A percentile compares a stretch with the other conserved stretches of the same genome.
Conservation (phyloP, 2,113 vertebrate species). For the Hyperopisus bebe region DNA sequence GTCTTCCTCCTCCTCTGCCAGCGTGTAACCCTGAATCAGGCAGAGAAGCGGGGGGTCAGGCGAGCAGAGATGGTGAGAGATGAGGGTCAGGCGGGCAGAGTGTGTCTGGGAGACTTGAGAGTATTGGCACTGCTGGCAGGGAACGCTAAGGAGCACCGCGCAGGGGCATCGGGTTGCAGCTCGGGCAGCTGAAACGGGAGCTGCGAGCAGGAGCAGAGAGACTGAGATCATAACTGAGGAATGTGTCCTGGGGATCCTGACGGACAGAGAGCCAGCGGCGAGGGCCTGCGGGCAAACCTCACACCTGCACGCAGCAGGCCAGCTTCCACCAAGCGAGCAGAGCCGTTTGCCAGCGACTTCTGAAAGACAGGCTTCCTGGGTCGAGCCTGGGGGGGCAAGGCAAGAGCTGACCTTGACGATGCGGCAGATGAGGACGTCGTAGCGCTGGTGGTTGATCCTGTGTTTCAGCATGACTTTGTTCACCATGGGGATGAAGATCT, state of each 20-base stretch:
- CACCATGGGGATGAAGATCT: conserved; percentile 98
- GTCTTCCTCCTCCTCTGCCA: conserved; percentile 95
- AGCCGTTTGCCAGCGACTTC: not conserved
- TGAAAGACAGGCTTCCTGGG: not conserved
- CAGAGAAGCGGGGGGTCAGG: not conserved
- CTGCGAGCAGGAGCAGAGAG: conserved; percentile 21
- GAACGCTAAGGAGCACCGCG: too few relatives aligned
- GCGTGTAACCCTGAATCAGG: conserved; percentile 80
- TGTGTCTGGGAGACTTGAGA: not conserved
- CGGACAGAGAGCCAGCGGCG: not conserved
- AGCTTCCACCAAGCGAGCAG: not conserved
- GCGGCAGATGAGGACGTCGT: conserved; percentile 92
- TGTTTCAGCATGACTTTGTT: conserved; percentile 94
- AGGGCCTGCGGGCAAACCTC: not conserved
- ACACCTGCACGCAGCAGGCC: conserved; percentile 25
- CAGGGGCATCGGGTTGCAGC: conserved; percentile 3
- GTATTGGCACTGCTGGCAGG: not conserved
- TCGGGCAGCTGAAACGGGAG: not conserved
- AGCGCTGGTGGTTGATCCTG: conserved; percentile 92
- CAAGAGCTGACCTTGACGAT: conserved; percentile 80
- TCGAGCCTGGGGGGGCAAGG: not conserved
- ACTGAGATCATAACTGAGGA: conserved; percentile 23
- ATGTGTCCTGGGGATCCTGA: conserved; percentile 21
- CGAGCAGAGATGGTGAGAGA: not conserved
- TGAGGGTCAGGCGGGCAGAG: not conserved